These are phyloP conservation scores for Drosophila nigricruria DNA, from an alignment of 2,888 invertebrate species.

Conservation along the genomic window DNA sequence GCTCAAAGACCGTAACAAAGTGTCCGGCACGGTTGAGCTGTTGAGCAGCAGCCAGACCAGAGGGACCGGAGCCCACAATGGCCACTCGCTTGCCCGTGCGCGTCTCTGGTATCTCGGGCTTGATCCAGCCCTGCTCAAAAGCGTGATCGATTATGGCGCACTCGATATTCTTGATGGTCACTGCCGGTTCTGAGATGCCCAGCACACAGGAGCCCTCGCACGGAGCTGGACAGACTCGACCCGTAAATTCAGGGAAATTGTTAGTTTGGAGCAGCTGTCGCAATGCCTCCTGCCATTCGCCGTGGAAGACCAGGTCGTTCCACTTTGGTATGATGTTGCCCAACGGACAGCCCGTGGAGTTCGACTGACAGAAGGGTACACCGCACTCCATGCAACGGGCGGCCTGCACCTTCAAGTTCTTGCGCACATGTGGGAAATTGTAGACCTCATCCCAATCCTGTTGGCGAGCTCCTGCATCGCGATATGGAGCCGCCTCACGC, in stretches of 20 bases:
- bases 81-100: conserved; percentile 94
- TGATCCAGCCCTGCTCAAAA: conserved; percentile 97
- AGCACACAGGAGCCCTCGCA: conserved; percentile 99
- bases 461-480: conserved; percentile 92
- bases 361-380: conserved; percentile 98
- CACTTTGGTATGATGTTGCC: conserved; percentile 99
- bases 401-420: conserved; percentile 95
- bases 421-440: conserved; percentile 93
- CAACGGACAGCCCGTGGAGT: conserved; percentile 96
- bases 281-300: conserved; percentile 97
- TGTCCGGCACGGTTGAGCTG: conserved; percentile 98
- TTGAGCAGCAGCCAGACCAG: conserved; percentile 97
- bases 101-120: conserved; percentile 90
- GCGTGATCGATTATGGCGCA: conserved; percentile 99
- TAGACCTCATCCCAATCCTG: conserved; percentile 99
- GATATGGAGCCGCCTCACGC: conserved; percentile 94
- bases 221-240: conserved; percentile 97
- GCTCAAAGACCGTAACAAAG: conserved; percentile 97
- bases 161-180: conserved; percentile 99
- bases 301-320: conserved; percentile 98
- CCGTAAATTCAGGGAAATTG: conserved; percentile 99
- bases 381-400: conserved; percentile 99
- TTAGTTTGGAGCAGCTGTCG: conserved; percentile 98
- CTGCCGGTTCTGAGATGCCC: conserved; percentile 97
- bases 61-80: conserved; percentile 97